Evolutionary conservation across 23 tunicate species (phyloP), one percentile per base, ranked within the genome.

Genomic region (Trididemnum nubilum): DNA sequence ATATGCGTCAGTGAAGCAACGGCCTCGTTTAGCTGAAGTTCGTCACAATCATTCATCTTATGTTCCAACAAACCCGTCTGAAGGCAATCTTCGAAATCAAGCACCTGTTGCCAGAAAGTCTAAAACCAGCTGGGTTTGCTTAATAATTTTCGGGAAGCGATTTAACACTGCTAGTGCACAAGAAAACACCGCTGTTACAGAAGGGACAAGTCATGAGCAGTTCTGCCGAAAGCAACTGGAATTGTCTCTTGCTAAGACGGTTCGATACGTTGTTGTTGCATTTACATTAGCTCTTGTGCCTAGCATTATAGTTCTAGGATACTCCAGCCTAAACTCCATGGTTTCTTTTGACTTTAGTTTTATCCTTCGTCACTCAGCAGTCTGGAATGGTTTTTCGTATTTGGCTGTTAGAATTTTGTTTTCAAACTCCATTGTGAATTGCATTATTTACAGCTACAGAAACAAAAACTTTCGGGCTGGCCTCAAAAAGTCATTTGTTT

Each of bases 361-460:
- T 71, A 71, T 70, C 51, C 86, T 78, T 3, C 50, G 23, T 0
- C 66, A 69, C 1, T 70, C 51, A 51, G 86, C 86, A 39, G 67
- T 78, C 7, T 82, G 86, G 86, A 82, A 39, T 54, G 51, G 57
- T 31, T 82, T 71, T 39, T 72, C 86, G 0, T 82, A 82, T 34
- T 22, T 82, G 9, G 78, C 86, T 5, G 70, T 78, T 24, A 71
- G 86, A 2, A 71, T 71, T 1, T 24, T 82, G 49, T 71, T 82
- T 29, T 66, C 78, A 9, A 82, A 82, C 44, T 82, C 86, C 12
- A 70, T 82, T 24, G 35, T 82, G 34, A 82, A 82, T 38, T 71
- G 78, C 32, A 28, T 82, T 28, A 82, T 82, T 33, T 82, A 82
- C 78, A 71, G 60, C 27, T 71, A 71, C 79, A 51, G 60, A 30